These are phyloP conservation scores for Halocaridina rubra DNA, from an alignment of 2,888 invertebrate species.

Conservation along the genomic window DNA sequence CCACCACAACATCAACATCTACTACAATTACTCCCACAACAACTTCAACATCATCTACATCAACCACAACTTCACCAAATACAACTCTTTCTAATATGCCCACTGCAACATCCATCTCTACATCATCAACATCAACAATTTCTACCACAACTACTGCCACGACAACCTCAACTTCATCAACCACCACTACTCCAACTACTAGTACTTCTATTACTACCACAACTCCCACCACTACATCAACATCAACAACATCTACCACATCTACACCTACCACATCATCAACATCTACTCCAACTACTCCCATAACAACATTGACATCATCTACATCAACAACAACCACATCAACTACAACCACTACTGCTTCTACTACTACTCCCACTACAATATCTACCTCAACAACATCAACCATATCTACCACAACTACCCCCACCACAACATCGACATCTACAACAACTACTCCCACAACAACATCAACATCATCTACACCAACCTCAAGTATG, in stretches of 20 bases:
- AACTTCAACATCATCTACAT: neutral
- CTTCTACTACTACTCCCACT: too few relatives aligned
- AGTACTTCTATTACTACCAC: neutral
- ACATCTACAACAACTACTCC: too few relatives aligned
- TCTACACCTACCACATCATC: too few relatives aligned
- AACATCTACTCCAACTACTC: neutral
- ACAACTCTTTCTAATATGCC: neutral
- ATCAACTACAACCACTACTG: too few relatives aligned
- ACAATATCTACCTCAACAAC: too few relatives aligned
- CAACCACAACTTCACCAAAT: too few relatives aligned
- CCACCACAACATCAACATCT: neutral
- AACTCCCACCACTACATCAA: neutral
- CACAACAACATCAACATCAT: too few relatives aligned
- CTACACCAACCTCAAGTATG: neutral
- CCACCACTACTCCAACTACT: neutral
- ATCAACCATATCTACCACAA: too few relatives aligned
- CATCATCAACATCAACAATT: neutral
- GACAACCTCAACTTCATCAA: neutral
- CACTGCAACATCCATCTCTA: neutral
- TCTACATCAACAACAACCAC: neutral
- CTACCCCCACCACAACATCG: too few relatives aligned
- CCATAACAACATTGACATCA: neutral
- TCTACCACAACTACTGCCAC: neutral
- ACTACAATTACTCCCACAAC: neutral
- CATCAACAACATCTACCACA: neutral